Percentiles rank a stretch among this genome's conserved stretches.
phyloP scores from a whole-genome alignment of 1,140 invertebrate genomes.

The Ceratina australensis region DNA sequence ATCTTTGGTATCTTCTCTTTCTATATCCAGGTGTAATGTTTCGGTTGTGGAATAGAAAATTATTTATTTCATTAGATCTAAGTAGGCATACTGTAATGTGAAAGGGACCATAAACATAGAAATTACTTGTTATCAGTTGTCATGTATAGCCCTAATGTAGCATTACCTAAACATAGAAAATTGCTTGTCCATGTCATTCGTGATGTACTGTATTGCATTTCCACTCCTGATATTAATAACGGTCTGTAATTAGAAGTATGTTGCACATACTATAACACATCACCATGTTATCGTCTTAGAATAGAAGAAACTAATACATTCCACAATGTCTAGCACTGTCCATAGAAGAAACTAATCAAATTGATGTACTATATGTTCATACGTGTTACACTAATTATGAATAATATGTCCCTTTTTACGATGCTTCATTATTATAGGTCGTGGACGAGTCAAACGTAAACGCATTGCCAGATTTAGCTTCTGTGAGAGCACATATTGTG shows the following conservation, averaged over 20 bases:
- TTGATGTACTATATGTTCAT: not conserved
- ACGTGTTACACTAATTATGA: not conserved
- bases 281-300: no score
- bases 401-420: slow-evolving; percentile 4
- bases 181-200: not conserved
- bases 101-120: not conserved
- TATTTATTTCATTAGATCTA: slow-evolving; percentile 1
- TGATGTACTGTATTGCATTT: not conserved
- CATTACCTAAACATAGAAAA: not conserved
- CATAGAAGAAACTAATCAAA: not conserved
- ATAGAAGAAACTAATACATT: no score
- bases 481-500: slow-evolving; percentile 85
- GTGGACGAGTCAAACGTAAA: slow-evolving; percentile 89
- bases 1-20: slow-evolving; percentile 67
- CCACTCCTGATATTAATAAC: not conserved
- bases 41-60: slow-evolving; percentile 25
- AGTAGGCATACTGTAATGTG: not conserved
- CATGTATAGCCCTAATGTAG: not conserved
- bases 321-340: no score
- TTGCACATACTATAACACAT: not conserved
- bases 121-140: slow-evolving; percentile 7
- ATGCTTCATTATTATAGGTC: slow-evolving; percentile 80
- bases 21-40: slow-evolving; percentile 27
- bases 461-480: slow-evolving; percentile 83
- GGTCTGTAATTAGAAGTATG: not conserved